phyloP scores from a whole-genome alignment of 1,140 invertebrate genomes.

The Neoseiulus cucumeris region DNA sequence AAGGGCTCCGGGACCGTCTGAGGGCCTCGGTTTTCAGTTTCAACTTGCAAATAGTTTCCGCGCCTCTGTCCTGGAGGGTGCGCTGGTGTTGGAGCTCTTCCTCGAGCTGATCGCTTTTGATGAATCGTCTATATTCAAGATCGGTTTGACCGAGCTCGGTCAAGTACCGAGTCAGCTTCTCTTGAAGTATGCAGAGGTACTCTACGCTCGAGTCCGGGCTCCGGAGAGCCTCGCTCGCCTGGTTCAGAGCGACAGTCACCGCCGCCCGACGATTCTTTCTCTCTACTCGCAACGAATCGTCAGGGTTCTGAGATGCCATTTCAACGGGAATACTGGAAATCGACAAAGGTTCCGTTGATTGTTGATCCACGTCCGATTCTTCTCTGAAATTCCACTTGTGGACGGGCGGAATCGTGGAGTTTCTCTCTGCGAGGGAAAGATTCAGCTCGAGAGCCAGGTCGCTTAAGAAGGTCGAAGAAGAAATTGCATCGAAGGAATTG shows the following conservation, averaged over 20 bases:
- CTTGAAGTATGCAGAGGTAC: neutral
- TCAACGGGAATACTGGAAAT: neutral
- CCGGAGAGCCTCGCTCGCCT: neutral
- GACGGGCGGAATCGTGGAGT: too few relatives aligned
- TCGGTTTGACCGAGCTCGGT: neutral
- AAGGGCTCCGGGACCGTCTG: neutral
- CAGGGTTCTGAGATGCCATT: neutral
- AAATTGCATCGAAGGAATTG: too few relatives aligned
- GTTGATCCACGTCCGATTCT: too few relatives aligned
- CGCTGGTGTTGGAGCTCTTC: neutral
- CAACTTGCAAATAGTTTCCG: neutral
- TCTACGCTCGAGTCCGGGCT: neutral
- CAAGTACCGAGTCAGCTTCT: neutral
- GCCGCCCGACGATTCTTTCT: neutral
- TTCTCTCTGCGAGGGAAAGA: too few relatives aligned
- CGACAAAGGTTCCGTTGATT: too few relatives aligned
- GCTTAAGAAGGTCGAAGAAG: too few relatives aligned
- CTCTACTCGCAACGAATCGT: neutral
- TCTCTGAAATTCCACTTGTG: too few relatives aligned
- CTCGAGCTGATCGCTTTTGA: conserved; percentile 5
- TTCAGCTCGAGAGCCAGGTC: too few relatives aligned
- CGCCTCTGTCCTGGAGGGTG: neutral
- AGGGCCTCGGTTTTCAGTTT: neutral
- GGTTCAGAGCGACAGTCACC: neutral
- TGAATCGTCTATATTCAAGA: neutral